These are phyloP conservation scores for Galeruca laticollis DNA, from an alignment of 2,888 invertebrate genomes.

Conservation along the genomic window DNA sequence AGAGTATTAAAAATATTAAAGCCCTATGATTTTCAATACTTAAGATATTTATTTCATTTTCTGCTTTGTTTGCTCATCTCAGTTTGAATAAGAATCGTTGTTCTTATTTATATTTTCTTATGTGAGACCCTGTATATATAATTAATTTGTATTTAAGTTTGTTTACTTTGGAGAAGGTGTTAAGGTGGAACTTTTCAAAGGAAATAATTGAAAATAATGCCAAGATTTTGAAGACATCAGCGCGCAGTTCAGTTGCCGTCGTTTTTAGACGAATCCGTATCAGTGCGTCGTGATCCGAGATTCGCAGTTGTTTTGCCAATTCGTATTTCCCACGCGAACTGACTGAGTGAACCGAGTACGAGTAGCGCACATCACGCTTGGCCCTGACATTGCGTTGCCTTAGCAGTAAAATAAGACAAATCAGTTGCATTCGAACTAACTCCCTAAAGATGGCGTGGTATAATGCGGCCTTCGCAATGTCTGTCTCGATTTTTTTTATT, in stretches of 20 bases:
- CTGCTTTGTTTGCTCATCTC: too few relatives aligned
- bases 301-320: constrained; percentile 16
- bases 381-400: constrained; percentile 57
- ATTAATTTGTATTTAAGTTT: constrained; percentile 1
- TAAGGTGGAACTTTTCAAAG: constrained; percentile 32
- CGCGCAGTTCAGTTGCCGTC: constrained; percentile 37
- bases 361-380: constrained; percentile 48
- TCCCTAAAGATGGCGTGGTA: constrained; percentile 38
- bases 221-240: constrained; percentile 38
- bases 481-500: constrained; percentile 17
- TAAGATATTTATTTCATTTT: too few relatives aligned
- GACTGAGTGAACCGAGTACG: constrained; percentile 37
- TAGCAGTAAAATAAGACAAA: constrained; percentile 40
- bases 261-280: constrained; percentile 31
- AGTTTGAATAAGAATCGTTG: too few relatives aligned
- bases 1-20: too few relatives aligned
- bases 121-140: constrained; percentile 5
- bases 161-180: constrained; percentile 30
- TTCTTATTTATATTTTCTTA: not conserved
- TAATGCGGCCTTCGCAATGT: constrained; percentile 29
- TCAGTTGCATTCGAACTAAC: constrained; percentile 55
- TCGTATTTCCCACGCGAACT: constrained; percentile 23
- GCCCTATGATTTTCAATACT: too few relatives aligned
- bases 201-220: constrained; percentile 39
- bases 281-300: constrained; percentile 25